phyloP scores from a whole-genome alignment of 2,797 vertebrate genomes.

The Lutjanus argentimaculatus region DNA sequence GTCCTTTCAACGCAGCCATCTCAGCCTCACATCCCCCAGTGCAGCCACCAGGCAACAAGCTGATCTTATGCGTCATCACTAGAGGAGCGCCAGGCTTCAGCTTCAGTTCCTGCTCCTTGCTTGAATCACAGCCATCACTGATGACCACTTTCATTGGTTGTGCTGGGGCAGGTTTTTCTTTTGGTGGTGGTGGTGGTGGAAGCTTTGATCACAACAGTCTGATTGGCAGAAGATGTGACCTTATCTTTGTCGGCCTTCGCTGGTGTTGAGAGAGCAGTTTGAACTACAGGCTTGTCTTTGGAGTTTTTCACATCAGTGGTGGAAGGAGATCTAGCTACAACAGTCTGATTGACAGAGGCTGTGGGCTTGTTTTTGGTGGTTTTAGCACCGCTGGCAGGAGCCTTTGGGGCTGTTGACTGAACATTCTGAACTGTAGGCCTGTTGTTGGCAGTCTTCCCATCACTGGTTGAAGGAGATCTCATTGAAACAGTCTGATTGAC shows the following conservation, averaged over 20 bases:
- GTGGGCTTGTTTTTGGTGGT: constrained; percentile 64
- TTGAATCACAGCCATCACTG: constrained; percentile 73
- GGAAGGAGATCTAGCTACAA: constrained; percentile 45
- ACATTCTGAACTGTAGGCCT: constrained; percentile 55
- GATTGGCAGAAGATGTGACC: constrained; percentile 41
- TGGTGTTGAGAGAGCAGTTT: constrained; percentile 33
- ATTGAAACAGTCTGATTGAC: constrained; percentile 63
- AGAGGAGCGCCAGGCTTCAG: constrained; percentile 85
- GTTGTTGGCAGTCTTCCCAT: constrained; percentile 62
- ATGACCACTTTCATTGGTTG: constrained; percentile 82
- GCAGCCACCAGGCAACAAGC: constrained; percentile 84
- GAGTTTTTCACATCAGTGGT: constrained; percentile 44
- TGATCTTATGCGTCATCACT: constrained; percentile 92
- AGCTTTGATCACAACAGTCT: constrained; percentile 41
- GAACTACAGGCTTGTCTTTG: constrained; percentile 59
- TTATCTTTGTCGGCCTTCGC: constrained; percentile 57
- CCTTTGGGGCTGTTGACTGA: constrained; percentile 58
- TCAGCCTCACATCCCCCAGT: constrained; percentile 82
- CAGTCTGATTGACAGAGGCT: constrained; percentile 57
- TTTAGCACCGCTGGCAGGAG: constrained; percentile 43
- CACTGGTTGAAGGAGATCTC: constrained; percentile 54
- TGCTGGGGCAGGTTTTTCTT: constrained; percentile 55
- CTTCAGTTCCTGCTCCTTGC: constrained; percentile 77
- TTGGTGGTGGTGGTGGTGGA: constrained; percentile 41
- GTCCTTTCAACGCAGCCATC: constrained; percentile 82